Evolutionary conservation across 1,140 invertebrate species (phyloP).

Genomic region (Zaprionus taronus): DNA sequence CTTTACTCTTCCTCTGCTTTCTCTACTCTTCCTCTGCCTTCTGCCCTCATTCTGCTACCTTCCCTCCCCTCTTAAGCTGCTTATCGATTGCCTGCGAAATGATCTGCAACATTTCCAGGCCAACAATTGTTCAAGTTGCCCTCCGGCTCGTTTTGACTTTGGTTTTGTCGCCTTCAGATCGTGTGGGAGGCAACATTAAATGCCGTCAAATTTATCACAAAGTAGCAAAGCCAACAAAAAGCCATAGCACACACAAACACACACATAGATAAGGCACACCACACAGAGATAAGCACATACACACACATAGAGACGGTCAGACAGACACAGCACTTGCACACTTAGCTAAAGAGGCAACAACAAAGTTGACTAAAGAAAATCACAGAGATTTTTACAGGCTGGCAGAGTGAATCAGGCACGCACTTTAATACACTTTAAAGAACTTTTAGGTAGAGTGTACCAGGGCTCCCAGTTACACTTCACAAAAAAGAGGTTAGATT

Average conservation of each 20-base stretch:
- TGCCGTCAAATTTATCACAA: slow-evolving; percentile 71
- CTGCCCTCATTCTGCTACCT: background rate
- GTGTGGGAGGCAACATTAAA: slow-evolving; percentile 68
- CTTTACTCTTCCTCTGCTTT: too few relatives aligned
- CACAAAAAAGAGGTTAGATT: too few relatives aligned
- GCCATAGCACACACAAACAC: background rate
- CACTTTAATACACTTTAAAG: background rate
- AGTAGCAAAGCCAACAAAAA: slow-evolving; percentile 44
- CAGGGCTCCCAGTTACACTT: too few relatives aligned
- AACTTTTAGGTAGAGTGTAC: slow-evolving; percentile 26
- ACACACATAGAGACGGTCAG: background rate
- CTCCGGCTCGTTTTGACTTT: background rate
- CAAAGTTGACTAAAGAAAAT: slow-evolving; percentile 37
- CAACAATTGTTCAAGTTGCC: slow-evolving; percentile 19
- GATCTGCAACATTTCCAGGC: slow-evolving; percentile 39
- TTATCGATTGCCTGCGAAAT: background rate
- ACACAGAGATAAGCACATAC: background rate
- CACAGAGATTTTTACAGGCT: background rate
- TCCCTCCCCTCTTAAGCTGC: background rate
- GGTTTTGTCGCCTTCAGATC: slow-evolving; percentile 44
- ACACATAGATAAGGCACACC: slow-evolving; percentile 18
- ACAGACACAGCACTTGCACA: background rate
- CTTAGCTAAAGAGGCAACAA: slow-evolving; percentile 12
- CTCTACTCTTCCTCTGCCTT: too few relatives aligned
- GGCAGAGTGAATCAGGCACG: too few relatives aligned